Evolutionary conservation across 64 coral and sea anemone genomes (phyloP), one percentile per base, ranked within the genome.

Genomic region (Catalaphyllia jardinei): DNA sequence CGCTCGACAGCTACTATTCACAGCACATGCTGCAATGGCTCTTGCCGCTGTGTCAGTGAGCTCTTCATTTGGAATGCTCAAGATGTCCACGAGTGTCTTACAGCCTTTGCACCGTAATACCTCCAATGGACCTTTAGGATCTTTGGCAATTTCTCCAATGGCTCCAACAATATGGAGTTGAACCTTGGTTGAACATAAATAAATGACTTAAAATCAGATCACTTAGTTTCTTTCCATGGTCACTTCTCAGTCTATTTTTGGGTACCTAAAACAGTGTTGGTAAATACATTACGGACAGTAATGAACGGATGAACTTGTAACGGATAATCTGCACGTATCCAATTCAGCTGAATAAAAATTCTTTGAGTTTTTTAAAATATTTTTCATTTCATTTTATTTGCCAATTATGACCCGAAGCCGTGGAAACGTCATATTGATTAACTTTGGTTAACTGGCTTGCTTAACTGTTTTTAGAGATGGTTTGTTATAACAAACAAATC

Each of bases 91-190:
- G 8, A 98, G 81, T 0, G 73, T 94, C 29, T 87, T 79, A 82
- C 93, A 94, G 12, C 96, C 96, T 9, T 98, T 73, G n/a, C 87
- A 91, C 55, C 78, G 57, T n/a, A 94, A 72, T 13, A 94, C 19
- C 11, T 88, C 92, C 69, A 79, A 25, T 42, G 82, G 80, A 11
- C 87, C 94, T 20, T 49, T 75, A 2, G 78, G 90, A 18, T 92
- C 69, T 84, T 93, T 96, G 55, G 94, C 91, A 39, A 96, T 75
- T 49, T 96, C 94, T 54, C 80, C 87, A 72, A 96, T 79, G 18
- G 94, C 94, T 0, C 94, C 94, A 27, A 93, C 87, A 60, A 93
- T 89, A 8, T 96, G 91, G 9, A 96, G 74, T 52, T 96, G 91
- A 76, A 96, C 87, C 94, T 96, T 31, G 4, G 62, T 17, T 15